Percentiles rank a stretch among this genome's conserved stretches.
These are phyloP conservation scores for Staurois parvus DNA, from an alignment of 2,797 vertebrate genomes.

Conservation along the genomic window DNA sequence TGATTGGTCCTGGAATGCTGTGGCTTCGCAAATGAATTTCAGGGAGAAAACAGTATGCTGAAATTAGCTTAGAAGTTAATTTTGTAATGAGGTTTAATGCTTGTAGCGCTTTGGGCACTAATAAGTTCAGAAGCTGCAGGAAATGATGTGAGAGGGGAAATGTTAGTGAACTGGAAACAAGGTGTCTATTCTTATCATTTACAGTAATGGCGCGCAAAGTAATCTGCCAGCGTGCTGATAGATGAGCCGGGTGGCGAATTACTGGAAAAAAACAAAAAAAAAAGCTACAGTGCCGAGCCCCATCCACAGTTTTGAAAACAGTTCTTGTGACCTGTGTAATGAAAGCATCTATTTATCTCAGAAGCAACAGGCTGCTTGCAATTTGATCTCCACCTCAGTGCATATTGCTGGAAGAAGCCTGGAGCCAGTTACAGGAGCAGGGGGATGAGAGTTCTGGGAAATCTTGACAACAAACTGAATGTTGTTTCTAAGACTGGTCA, in stretches of 20 bases:
- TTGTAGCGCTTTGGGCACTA: background rate
- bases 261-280: background rate
- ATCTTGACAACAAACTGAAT: background rate
- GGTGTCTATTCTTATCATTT: background rate
- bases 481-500: background rate
- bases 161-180: slow-evolving; percentile 2
- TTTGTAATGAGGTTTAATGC: background rate
- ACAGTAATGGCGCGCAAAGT: background rate
- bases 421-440: background rate
- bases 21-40: slow-evolving; percentile 11
- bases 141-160: background rate
- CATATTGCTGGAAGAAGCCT: too few species aligned
- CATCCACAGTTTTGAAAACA: too few species aligned
- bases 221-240: background rate
- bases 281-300: background rate
- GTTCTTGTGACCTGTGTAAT: background rate
- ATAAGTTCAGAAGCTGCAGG: background rate
- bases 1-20: background rate
- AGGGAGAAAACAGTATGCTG: background rate
- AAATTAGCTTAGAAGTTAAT: background rate
- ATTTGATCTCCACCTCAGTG: background rate
- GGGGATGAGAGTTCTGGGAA: background rate
- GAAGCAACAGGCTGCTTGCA: background rate
- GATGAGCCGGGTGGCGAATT: background rate
- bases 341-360: background rate